These are phyloP conservation scores for Lepidurus couesii DNA, from an alignment of 1,140 invertebrate species.

Conservation along the genomic window DNA sequence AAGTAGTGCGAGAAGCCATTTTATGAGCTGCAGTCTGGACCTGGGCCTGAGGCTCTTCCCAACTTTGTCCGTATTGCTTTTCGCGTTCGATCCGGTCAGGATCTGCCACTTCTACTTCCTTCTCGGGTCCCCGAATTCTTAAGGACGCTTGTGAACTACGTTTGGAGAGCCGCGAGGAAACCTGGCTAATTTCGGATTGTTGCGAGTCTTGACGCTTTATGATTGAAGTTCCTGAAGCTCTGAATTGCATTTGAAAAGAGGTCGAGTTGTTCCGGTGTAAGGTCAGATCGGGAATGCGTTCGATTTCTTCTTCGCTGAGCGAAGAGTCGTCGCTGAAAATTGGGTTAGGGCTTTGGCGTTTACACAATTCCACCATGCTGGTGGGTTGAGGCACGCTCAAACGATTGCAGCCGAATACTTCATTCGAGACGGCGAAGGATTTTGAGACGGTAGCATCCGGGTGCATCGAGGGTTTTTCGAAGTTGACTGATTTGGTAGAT, in stretches of 20 bases:
- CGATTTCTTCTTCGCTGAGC: slow-evolving; percentile 23
- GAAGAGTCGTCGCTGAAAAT: slow-evolving; percentile 22
- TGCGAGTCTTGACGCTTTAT: background rate
- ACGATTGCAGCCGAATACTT: background rate
- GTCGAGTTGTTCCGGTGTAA: slow-evolving; percentile 23
- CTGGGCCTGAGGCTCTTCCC: background rate
- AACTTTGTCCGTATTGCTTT: background rate
- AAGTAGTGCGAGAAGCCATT: background rate
- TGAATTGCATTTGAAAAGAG: background rate
- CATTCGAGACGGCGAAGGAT: slow-evolving; percentile 15
- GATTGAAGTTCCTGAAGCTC: slow-evolving; percentile 3
- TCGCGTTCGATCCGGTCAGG: slow-evolving; percentile 20
- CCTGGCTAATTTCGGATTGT: background rate
- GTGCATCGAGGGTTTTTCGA: slow-evolving; percentile 32
- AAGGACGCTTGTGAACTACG: background rate
- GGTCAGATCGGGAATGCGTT: background rate
- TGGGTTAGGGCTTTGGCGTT: slow-evolving; percentile 20
- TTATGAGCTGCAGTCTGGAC: slow-evolving; percentile 4
- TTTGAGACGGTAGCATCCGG: slow-evolving; percentile 3
- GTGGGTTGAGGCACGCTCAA: slow-evolving; percentile 11
- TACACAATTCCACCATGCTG: background rate
- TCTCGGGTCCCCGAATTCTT: slow-evolving; percentile 23
- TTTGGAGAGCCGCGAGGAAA: background rate
- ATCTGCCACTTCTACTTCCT: background rate
- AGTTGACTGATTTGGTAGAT: slow-evolving; percentile 40